Conservation (phyloP, 2,797 vertebrate genomes). For the Babyrousa celebensis region DNA sequence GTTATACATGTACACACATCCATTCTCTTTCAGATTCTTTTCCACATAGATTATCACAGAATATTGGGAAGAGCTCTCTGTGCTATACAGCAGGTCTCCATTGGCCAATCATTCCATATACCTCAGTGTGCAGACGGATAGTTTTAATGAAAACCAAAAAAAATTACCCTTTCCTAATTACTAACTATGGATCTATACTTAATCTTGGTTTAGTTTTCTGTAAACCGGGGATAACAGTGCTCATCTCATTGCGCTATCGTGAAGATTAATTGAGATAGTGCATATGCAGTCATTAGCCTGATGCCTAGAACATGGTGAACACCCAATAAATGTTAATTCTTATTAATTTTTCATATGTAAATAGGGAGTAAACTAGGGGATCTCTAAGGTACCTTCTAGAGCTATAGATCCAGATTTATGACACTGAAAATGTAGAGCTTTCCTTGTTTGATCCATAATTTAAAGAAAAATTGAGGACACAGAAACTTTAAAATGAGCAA, state of each 20-base stretch:
- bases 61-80: too few species aligned
- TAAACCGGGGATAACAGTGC: not conserved
- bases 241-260: not conserved
- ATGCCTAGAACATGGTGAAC: conserved; percentile 18
- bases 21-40: too few species aligned
- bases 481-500: conserved; percentile 73
- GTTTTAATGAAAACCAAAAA: conserved; percentile 3
- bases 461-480: conserved; percentile 71
- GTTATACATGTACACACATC: too few species aligned
- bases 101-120: too few species aligned
- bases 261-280: conserved; percentile 31
- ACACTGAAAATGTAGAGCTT: conserved; percentile 60
- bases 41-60: too few species aligned
- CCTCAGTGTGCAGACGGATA: too few species aligned
- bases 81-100: too few species aligned
- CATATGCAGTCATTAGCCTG: not conserved
- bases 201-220: conserved; percentile 7
- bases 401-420: not conserved
- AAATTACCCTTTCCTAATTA: not conserved
- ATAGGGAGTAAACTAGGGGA: not conserved
- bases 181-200: not conserved
- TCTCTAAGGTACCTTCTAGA: not conserved
- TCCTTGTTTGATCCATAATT: conserved; percentile 68
- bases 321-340: not conserved
- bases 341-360: conserved; percentile 53